A percentile compares a stretch with the other conserved stretches of the same genome.
phyloP scores from a whole-genome alignment of 2,113 vertebrate genomes.

The Pedetes capensis region DNA sequence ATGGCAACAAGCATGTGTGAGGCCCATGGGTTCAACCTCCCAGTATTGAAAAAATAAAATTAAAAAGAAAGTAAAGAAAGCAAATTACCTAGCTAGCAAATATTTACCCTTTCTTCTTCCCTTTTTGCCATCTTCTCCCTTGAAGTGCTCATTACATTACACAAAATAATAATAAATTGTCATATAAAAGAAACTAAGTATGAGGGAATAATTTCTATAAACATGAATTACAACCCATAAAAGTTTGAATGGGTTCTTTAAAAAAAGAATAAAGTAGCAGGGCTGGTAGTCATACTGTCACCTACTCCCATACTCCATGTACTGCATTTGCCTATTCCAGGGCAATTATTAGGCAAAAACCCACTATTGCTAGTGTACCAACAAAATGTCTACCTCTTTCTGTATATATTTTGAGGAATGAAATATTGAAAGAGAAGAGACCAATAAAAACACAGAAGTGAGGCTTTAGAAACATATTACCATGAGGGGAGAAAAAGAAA shows the following conservation, averaged over 20 bases:
- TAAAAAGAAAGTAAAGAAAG: background rate
- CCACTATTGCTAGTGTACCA: background rate
- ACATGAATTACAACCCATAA: background rate
- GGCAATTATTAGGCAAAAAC: background rate
- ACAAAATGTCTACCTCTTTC: background rate
- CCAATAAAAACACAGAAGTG: accelerated
- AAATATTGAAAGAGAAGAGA: background rate
- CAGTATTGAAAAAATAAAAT: too few relatives aligned
- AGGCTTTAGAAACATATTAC: background rate
- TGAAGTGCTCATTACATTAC: background rate
- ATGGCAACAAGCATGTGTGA: too few relatives aligned
- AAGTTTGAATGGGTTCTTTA: background rate
- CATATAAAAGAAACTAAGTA: background rate
- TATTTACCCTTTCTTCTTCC: background rate
- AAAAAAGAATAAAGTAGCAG: background rate
- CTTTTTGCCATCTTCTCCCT: background rate
- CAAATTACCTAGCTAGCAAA: background rate
- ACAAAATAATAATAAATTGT: background rate
- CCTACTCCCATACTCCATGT: background rate
- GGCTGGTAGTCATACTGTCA: background rate
- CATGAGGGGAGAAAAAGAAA: background rate
- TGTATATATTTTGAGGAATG: background rate
- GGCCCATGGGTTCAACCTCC: too few relatives aligned
- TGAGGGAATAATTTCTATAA: background rate
- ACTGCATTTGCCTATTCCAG: background rate